Evolutionary conservation across 2,797 vertebrate genomes (phyloP), one percentile per base, ranked within the genome.

Genomic region (Carduelis carduelis): DNA sequence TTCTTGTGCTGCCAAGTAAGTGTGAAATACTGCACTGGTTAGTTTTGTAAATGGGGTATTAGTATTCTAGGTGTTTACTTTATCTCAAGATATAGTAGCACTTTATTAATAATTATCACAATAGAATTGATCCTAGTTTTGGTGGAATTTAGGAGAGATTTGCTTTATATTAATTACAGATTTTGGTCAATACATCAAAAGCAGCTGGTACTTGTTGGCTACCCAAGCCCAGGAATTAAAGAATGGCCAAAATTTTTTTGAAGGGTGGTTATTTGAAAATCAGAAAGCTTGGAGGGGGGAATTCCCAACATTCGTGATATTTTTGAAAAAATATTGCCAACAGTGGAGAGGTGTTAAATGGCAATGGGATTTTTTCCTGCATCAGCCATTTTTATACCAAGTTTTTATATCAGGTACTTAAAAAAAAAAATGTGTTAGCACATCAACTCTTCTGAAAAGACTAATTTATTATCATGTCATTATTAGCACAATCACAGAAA

Each of bases 1-100:
- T 99, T 99, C 97, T 92, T 99, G 96, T 99, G 98, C 95, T 99
- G 98, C 87, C 98, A 99, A 98, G 98, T 98, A 95, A 94, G 97
- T 94, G 3, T 47, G 69, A 68, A 68, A 60, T 13, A 26, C 44
- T 75, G 34, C 12, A 12, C 26, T 23, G 39, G 12, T 52, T 88
- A 37, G 55, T 55, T 88, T 56, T 79, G 63, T 46, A 87, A 46
- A 34, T 14, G 46, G n/a, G 5, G 4, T 32, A 27, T 24, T 23
- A 11, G 12, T 39, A 41, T 39, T 52, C 28, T 18, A 66, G 68
- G 21, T 19, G 2, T 43, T 84, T 68, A 23, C 11, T 66, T 89
- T n/a, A 37, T 34, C 34, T 39, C 35, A 23, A 60, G 16, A 23
- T 64, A 32, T 43, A 46, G 30, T 35, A 70, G 21, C 1, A 14